Conservation (phyloP, 2,888 invertebrate species). For the Apantesis nais region DNA sequence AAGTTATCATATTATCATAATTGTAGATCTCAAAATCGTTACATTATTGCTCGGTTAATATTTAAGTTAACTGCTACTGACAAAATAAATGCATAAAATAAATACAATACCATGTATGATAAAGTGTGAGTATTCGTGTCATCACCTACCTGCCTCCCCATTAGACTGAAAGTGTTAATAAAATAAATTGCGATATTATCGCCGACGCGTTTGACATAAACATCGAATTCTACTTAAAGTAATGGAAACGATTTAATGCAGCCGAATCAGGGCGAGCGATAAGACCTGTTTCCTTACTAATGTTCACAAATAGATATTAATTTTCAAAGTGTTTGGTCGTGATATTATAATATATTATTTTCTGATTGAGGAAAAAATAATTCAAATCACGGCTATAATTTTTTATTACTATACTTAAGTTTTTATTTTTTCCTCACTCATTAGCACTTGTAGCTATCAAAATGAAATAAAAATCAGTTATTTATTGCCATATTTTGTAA, state of each 20-base stretch:
- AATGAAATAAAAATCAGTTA: not conserved
- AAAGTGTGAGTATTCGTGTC: constrained; percentile 34
- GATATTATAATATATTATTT: constrained; percentile 22
- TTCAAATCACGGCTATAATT: not conserved
- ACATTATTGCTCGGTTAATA: not conserved
- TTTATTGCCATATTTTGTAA: not conserved
- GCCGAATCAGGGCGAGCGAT: constrained; percentile 71
- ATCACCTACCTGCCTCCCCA: constrained; percentile 61
- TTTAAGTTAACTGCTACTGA: not conserved
- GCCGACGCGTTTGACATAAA: constrained; percentile 78
- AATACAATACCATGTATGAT: constrained; percentile 19
- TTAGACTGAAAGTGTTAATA: constrained; percentile 77
- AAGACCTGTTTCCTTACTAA: constrained; percentile 62
- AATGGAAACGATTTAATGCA: constrained; percentile 82
- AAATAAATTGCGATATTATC: constrained; percentile 83
- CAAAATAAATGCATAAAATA: constrained; percentile 20
- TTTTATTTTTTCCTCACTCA: not conserved
- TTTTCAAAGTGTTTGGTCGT: constrained; percentile 43
- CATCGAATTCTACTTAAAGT: constrained; percentile 84
- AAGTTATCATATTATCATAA: too few species aligned
- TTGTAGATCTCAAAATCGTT: not conserved
- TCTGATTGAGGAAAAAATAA: constrained; percentile 8
- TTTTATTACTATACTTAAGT: constrained; percentile 1
- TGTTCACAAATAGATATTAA: constrained; percentile 56
- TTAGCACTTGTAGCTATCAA: not conserved